phyloP scores from a whole-genome alignment of 2,113 vertebrate species.

The Tupaia chinensis region DNA sequence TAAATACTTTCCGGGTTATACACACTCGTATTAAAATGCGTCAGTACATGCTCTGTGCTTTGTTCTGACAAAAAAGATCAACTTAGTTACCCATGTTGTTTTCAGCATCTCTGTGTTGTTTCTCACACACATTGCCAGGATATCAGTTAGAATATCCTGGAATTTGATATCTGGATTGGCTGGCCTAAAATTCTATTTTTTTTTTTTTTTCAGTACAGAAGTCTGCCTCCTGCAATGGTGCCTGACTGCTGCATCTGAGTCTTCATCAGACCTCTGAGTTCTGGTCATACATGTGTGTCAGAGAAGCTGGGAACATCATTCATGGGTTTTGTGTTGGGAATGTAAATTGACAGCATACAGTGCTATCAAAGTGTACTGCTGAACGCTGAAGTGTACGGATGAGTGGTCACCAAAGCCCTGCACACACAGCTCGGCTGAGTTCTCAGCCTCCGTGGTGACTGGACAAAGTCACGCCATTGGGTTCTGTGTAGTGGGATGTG shows the following conservation, averaged over 20 bases:
- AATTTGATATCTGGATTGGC: too few species aligned
- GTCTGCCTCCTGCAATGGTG: neutral
- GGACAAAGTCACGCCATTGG: neutral
- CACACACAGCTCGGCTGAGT: neutral
- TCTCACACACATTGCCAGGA: neutral
- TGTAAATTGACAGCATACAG: neutral
- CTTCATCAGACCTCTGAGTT: neutral
- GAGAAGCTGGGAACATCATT: neutral
- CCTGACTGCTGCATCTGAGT: neutral
- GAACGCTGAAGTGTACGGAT: too few species aligned
- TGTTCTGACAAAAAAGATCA: neutral
- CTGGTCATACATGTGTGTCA: rapidly evolving
- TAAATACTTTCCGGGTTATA: neutral
- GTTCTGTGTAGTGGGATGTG: neutral
- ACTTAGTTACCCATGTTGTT: too few species aligned
- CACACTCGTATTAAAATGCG: neutral
- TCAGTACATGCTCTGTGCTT: neutral
- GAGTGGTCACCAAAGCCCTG: rapidly evolving
- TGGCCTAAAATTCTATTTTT: too few species aligned
- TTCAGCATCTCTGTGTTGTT: neutral
- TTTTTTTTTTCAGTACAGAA: neutral
- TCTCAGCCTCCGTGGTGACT: too few species aligned
- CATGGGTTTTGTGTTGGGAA: too few species aligned
- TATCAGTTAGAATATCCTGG: neutral
- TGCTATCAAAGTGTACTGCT: neutral